Conservation (phyloP, 2,888 invertebrate genomes). For the Agrotis puta region DNA sequence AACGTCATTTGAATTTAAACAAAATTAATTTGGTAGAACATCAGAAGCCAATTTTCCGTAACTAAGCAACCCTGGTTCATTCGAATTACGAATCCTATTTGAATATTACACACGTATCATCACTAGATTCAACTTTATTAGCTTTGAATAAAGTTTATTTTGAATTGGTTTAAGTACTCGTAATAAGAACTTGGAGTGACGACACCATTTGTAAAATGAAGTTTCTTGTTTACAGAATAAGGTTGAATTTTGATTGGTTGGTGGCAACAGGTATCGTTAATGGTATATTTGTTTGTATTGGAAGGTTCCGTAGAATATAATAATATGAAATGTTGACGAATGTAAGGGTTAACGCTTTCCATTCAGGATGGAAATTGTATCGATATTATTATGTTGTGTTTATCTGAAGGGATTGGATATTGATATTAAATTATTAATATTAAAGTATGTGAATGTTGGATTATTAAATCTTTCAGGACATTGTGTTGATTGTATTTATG, state of each 20-base stretch:
- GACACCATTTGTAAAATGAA: conserved; percentile 16
- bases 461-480: neutral
- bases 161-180: conserved; percentile 19
- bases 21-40: conserved; percentile 48
- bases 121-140: conserved; percentile 53
- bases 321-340: conserved; percentile 49
- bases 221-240: fast-evolving
- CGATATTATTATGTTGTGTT: conserved; percentile 22
- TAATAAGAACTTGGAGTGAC: conserved; percentile 12
- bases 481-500: neutral
- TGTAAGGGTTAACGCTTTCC: conserved; percentile 32
- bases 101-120: conserved; percentile 44
- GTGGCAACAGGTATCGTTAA: conserved; percentile 53
- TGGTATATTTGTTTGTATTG: conserved; percentile 45
- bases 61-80: conserved; percentile 76
- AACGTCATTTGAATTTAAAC: conserved; percentile 19
- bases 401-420: conserved; percentile 20
- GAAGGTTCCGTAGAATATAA: conserved; percentile 36
- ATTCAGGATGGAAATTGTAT: conserved; percentile 46
- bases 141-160: conserved; percentile 49
- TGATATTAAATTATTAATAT: conserved; percentile 19
- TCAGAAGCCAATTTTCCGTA: conserved; percentile 72
- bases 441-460: neutral
- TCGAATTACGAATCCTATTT: conserved; percentile 56
- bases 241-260: conserved; percentile 37